Evolutionary conservation across 2,113 vertebrate species (phyloP).

Genomic region (Meles meles): DNA sequence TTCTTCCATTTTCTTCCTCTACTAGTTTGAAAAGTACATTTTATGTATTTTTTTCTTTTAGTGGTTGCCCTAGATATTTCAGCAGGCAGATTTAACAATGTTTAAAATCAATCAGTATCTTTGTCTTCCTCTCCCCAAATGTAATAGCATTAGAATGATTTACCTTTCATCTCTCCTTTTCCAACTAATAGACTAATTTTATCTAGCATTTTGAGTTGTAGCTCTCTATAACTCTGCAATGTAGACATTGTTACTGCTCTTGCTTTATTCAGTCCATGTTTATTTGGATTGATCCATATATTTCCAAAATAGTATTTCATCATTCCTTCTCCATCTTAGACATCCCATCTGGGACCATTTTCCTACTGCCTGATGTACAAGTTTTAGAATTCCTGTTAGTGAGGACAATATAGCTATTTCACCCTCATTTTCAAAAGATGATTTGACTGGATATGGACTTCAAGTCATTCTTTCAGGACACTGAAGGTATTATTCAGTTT

Average conservation of each 20-base stretch:
- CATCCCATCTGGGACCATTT: neutral
- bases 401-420: neutral
- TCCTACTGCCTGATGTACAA: neutral
- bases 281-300: conserved; percentile 10
- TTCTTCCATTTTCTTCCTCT: neutral
- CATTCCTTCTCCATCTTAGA: neutral
- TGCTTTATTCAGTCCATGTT: neutral
- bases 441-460: neutral
- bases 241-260: neutral
- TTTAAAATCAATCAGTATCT: neutral
- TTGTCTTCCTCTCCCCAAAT: neutral
- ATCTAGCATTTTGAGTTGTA: conserved; percentile 1
- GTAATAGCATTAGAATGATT: neutral
- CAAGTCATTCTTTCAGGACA: neutral
- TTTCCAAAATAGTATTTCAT: neutral
- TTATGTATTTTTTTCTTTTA: conserved; percentile 5
- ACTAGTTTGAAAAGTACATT: neutral
- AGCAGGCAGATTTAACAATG: neutral
- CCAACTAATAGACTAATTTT: neutral
- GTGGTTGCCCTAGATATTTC: neutral
- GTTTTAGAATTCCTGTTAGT: neutral
- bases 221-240: neutral
- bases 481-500: neutral
- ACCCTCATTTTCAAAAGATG: neutral
- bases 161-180: neutral